A percentile compares a stretch with the other conserved stretches of the same genome.
phyloP scores from a whole-genome alignment of 2,797 vertebrate species.

The Podargus strigoides region DNA sequence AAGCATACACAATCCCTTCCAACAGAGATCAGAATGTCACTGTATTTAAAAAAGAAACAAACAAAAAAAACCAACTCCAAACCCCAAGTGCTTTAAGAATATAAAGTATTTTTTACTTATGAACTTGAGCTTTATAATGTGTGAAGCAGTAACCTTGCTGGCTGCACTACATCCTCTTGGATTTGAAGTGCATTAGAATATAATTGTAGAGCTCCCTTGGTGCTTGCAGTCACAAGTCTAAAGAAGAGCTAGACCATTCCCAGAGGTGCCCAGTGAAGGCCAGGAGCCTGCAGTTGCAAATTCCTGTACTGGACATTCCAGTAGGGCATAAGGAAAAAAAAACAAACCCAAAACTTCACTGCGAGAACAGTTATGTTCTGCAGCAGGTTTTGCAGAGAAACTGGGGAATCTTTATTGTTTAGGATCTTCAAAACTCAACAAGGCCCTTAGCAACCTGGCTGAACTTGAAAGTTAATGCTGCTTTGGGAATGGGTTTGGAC shows the following conservation, averaged over 20 bases:
- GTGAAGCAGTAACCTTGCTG: background rate
- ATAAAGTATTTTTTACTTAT: background rate
- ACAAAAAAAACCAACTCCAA: background rate
- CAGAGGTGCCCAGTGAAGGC: background rate
- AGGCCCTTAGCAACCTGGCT: background rate
- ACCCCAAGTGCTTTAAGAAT: background rate
- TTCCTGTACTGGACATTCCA: background rate
- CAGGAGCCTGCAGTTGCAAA: background rate
- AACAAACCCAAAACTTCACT: accelerated
- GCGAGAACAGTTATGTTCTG: background rate
- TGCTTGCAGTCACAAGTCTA: background rate
- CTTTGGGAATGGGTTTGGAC: background rate
- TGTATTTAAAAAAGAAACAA: background rate
- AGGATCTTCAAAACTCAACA: background rate
- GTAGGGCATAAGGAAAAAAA: background rate
- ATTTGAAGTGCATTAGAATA: background rate
- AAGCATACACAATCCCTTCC: background rate
- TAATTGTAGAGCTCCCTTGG: background rate
- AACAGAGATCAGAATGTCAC: background rate
- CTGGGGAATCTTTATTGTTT: background rate
- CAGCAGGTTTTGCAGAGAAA: background rate
- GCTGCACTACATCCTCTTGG: background rate
- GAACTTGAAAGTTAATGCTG: background rate
- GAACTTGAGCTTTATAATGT: background rate
- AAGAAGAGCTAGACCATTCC: background rate